A percentile compares a stretch with the other conserved stretches of the same genome.
These are phyloP conservation scores for Macrophya annulata DNA, from an alignment of 2,888 invertebrate species.

Conservation along the genomic window DNA sequence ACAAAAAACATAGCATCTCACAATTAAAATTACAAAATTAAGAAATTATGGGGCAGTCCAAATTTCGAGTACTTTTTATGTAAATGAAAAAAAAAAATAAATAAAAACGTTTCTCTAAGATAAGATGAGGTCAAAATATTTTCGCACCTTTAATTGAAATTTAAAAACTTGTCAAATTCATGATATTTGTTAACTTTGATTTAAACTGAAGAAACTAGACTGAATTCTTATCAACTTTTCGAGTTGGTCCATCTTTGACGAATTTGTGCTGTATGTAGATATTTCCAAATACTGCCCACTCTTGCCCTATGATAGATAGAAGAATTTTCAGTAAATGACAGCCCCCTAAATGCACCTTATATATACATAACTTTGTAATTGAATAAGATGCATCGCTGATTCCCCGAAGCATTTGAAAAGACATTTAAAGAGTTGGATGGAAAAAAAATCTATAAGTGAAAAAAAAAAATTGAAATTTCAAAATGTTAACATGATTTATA, in stretches of 20 bases:
- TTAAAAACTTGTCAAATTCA: not conserved
- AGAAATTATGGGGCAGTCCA: no score
- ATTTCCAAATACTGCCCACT: slow-evolving; percentile 15
- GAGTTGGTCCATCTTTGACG: not conserved
- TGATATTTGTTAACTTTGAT: not conserved
- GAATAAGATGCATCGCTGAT: slow-evolving; percentile 29
- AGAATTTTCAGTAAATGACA: not conserved
- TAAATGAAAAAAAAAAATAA: no score
- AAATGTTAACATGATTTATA: not conserved
- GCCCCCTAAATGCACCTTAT: not conserved
- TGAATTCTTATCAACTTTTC: not conserved
- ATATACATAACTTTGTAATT: not conserved
- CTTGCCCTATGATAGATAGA: not conserved
- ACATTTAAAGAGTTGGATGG: not conserved
- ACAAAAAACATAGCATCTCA: not conserved
- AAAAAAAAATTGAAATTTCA: not conserved
- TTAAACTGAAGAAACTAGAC: not conserved
- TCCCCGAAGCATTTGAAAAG: not conserved
- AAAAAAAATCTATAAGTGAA: not conserved
- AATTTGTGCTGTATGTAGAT: not conserved
- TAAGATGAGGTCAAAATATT: no score
- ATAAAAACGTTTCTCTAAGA: no score
- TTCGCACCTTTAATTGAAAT: no score
- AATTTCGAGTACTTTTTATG: no score
- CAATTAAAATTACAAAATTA: no score